These are phyloP conservation scores for Hydrotaea diabolus DNA, from an alignment of 2,888 invertebrate genomes.

Conservation along the genomic window DNA sequence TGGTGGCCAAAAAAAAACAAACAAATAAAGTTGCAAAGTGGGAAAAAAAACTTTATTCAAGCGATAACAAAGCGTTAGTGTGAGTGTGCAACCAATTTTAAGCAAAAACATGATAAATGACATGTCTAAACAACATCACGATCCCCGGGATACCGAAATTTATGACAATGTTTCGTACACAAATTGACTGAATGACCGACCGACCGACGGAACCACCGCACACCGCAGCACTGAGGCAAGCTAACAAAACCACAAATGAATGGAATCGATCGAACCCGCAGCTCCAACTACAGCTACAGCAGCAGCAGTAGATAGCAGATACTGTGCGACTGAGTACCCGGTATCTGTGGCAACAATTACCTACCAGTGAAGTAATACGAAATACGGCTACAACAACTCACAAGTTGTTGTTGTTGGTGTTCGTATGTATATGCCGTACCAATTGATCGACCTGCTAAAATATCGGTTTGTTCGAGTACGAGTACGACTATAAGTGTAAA, in stretches of 20 bases:
- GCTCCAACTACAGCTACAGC: neutral
- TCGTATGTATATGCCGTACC: neutral
- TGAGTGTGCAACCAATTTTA: constrained; percentile 56
- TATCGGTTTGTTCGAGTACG: constrained; percentile 8
- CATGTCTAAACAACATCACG: constrained; percentile 67
- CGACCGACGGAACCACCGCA: neutral
- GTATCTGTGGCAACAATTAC: constrained; percentile 9
- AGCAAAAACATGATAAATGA: constrained; percentile 68
- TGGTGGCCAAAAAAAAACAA: neutral
- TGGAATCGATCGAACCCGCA: neutral
- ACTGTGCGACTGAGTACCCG: neutral
- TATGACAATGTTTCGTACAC: constrained; percentile 33
- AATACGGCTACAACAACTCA: constrained; percentile 4
- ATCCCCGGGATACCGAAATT: constrained; percentile 59
- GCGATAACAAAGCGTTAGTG: constrained; percentile 7
- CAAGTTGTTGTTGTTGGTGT: constrained; percentile 19
- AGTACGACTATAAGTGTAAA: constrained; percentile 27
- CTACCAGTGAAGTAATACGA: neutral
- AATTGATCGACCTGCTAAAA: constrained; percentile 41
- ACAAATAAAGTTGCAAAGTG: constrained; percentile 17
- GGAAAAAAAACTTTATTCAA: neutral
- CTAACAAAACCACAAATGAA: neutral
- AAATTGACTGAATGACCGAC: constrained; percentile 53
- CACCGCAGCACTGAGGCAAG: neutral
- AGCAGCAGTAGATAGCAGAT: neutral